phyloP scores from a whole-genome alignment of 2,797 vertebrate species.

The Coregonus ussuriensis region DNA sequence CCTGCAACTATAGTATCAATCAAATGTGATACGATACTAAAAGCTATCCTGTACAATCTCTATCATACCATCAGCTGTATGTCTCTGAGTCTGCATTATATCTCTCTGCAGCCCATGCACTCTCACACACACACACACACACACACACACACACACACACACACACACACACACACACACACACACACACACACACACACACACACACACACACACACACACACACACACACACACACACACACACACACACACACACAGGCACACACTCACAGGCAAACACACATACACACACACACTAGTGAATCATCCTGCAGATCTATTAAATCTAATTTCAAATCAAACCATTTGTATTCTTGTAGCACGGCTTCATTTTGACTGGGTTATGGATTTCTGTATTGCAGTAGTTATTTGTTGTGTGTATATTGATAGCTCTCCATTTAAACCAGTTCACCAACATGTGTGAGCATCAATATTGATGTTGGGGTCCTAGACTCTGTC shows the following conservation, averaged over 20 bases:
- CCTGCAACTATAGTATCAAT: background rate
- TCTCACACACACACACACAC: background rate
- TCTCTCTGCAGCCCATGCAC: background rate
- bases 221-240: too few relatives aligned
- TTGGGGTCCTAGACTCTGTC: slow-evolving; percentile 66
- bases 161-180: background rate
- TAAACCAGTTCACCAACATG: slow-evolving; percentile 59
- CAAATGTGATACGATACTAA: background rate
- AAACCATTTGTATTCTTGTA: background rate
- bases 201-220: too few relatives aligned
- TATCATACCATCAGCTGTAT: background rate
- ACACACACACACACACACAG: too few relatives aligned
- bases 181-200: too few relatives aligned
- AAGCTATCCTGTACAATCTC: background rate
- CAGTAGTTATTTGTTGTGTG: background rate
- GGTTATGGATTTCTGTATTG: background rate
- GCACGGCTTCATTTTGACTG: background rate
- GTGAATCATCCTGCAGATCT: slow-evolving; percentile 38
- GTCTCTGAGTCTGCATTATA: background rate
- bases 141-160: background rate
- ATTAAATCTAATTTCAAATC: background rate
- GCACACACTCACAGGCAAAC: background rate
- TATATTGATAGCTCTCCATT: slow-evolving; percentile 33
- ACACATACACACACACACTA: background rate
- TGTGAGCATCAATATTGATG: slow-evolving; percentile 64